Evolutionary conservation across 64 coral and sea anemone genomes (phyloP).

Genomic region (Actinia equina): DNA sequence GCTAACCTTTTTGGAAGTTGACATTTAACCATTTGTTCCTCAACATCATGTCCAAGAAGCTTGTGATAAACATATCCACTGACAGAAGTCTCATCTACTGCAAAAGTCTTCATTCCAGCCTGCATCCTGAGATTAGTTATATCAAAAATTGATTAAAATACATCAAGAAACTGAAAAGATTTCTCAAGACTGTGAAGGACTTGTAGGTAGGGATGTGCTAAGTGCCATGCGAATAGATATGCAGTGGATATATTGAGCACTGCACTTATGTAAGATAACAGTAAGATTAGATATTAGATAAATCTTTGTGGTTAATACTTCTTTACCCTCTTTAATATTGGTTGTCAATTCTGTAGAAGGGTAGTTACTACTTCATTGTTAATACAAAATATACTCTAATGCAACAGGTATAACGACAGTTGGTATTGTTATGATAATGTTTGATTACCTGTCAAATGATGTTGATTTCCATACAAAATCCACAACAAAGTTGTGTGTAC

Average conservation of each 20-base stretch:
- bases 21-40: conserved; percentile 98
- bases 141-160: too few species aligned
- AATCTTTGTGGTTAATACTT: too few species aligned
- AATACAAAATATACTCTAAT: too few species aligned
- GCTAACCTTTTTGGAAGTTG: conserved; percentile 84
- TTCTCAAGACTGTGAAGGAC: not conserved
- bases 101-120: conserved; percentile 99
- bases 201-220: not conserved
- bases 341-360: too few species aligned
- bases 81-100: conserved; percentile 99
- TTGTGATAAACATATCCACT: conserved; percentile 99
- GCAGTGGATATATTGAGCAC: too few species aligned
- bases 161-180: not conserved
- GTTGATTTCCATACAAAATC: conserved; percentile 99
- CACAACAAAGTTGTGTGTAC: conserved; percentile 97
- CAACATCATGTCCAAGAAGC: conserved; percentile 94
- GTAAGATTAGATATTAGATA: too few species aligned
- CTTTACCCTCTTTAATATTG: too few species aligned
- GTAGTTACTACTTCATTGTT: too few species aligned
- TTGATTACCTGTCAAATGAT: conserved; percentile 81
- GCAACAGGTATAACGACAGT: too few species aligned
- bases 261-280: too few species aligned
- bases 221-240: too few species aligned
- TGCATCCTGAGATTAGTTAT: conserved; percentile 73
- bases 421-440: not conserved